Base-by-base conservation (phyloP, 2,113 vertebrate genomes). In the Callospermophilus lateralis region DNA sequence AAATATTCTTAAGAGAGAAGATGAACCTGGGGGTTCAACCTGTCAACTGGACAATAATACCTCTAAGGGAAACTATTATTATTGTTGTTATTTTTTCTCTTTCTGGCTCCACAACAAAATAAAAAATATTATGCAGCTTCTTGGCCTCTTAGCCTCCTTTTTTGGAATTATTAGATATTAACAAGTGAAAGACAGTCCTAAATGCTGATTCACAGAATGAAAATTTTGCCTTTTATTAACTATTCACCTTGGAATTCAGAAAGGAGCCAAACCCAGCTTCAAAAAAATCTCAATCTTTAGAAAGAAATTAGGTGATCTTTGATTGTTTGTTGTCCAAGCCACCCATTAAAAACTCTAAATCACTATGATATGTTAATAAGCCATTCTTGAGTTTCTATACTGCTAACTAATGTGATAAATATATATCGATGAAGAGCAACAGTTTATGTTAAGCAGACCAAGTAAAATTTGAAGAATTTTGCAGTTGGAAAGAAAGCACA, bases 251-350 rank as follows among this genome's bases (percentile, higher is more conserved):
- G 42, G 68, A 76, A 91, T 89, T 96, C 42, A 55, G 4, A 70
- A 53, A 58, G 22, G 19, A 84, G 85, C 70, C 11, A 39, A 68
- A 68, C 37, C 7, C 30, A 70, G 16, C 34, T 84, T 95, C 55
- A 39, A 84, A 89, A 39, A 84, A 78, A 30, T 22, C 4, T 28
- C 61, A 85, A 9, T 32, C 32, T 5, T 86, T 86, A 30, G 61
- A 76, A 94, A 97, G 73, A 15, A 81, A 79, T 80, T 61, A 80
- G 37, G 1, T 88, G n/a, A 76, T 72, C 17, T 94, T 83, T 79
- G n/a, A 70, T 86, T 78, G 12, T n/a, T 91, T 8, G 17, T 85
- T 26, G n/a, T 89, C 55, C 51, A 81, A 76, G 79, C 0, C 28
- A 83, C 16, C 67, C 10, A 70, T 55, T 91, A 74, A 74, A 91